Base-by-base conservation (phyloP, 2,888 invertebrate species). In the Brenthis hecate region DNA sequence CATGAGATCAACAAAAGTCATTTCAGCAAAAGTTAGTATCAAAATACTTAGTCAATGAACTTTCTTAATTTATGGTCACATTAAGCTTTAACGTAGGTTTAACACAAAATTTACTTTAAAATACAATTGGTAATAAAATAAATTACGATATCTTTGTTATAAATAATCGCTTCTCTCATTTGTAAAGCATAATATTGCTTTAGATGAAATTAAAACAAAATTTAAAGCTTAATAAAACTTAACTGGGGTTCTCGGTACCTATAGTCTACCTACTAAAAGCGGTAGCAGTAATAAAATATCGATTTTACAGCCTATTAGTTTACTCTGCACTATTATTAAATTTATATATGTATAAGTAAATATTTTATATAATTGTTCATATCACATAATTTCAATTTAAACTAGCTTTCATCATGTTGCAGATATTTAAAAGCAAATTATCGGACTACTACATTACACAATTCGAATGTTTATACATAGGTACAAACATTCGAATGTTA, bases 181-280 rank as follows among this genome's bases (percentile, higher is more conserved):
- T 70, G 60, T 60, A 56, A 66, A 53, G 36, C 36, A 61, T 19
- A 57, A 63, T 62, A 69, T 65, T 23, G 58, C 61, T 64, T 54
- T 54, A 43, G 65, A 56, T 19, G 53, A 65, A 71, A 71, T 73
- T 69, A 72, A 73, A 71, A 68, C 58, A 36, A 66, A 73, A 74
- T 73, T 73, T 70, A 73, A 64, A 56, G 60, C 36, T 48, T 62
- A 60, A 71, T 74, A 70, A 74, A 72, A 57, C 54, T 67, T 64
- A 43, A 65, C 55, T 61, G 55, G 63, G 67, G 54, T 47, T 61
- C 28, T 5, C 36, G 57, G 57, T 66, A 62, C 66, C 50, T 66
- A 65, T 62, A 50, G 64, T 64, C 36, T 66, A 28, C 60, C 43
- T 61, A 56, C 62, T 63, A 61, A 65, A 51, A 66, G 70, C 73